Evolutionary conservation across 37 sponge, comb jelly and placozoan species (phyloP), one percentile per base, ranked within the genome.

Genomic region (Mnemiopsis leidyi): DNA sequence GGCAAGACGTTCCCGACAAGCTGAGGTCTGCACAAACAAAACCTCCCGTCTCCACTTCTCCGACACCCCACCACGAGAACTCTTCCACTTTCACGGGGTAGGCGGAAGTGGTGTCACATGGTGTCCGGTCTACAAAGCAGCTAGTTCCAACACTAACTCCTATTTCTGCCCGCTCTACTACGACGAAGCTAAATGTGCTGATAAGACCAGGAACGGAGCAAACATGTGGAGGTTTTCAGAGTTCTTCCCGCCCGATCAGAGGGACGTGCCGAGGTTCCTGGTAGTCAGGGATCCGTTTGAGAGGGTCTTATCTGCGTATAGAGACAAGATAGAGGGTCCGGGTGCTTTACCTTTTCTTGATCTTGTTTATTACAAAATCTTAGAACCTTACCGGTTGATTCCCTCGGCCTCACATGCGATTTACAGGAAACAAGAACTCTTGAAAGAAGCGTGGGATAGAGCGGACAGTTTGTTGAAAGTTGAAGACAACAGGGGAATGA

Each of bases 41-140:
- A 28, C 3, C 7, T 5, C 5, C 13, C 5, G 13, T 5, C 75
- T 71, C 75, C 75, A 71, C 20, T 25, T 28, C 21, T 28, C 30
- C 20, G 30, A 28, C 5, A 18, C 21, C 5, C n/a, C 75, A 23
- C 75, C 75, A 23, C 5, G 30, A 71, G 75, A 71, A 28, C 30
- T 71, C 3, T 71, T 71, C 20, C 75, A 71, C 20, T 71, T 29
- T 25, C 30, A 71, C n/a, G 30, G 30, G 7, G 75, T 71, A 5
- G 75, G 75, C 5, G 5, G 5, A 13, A 25, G 3, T 71, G 75
- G 75, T 7, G 2, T 71, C n/a, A 71, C 75, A n/a, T 71, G 75
- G 75, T 71, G 75, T 71, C 75, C 75, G 5, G 75, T 71, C 20
- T 71, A 23, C 75, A 71, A 71, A 28, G 75, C 75, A 23, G 75